phyloP scores from a whole-genome alignment of 2,797 vertebrate species.

The Malurus splendens region DNA sequence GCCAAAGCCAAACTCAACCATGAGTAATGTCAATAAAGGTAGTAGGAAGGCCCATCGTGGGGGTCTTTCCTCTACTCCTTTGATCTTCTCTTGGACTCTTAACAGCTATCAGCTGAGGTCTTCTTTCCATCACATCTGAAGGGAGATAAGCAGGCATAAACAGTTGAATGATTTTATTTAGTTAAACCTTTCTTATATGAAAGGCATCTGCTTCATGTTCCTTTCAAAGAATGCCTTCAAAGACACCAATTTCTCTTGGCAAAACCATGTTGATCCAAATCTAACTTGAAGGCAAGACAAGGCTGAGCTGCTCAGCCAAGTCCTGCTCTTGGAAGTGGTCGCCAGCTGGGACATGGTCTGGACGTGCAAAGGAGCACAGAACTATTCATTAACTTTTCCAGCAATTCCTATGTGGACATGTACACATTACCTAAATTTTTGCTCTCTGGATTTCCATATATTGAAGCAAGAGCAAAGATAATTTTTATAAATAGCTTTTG shows the following conservation, averaged over 20 bases:
- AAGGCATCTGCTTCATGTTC: not conserved
- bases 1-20: not conserved
- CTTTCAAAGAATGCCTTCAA: not conserved
- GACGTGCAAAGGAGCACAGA: not conserved
- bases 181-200: not conserved
- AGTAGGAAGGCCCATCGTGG: not conserved
- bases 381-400: not conserved
- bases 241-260: not conserved
- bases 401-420: not conserved
- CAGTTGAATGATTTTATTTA: not conserved
- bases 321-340: not conserved
- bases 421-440: not conserved
- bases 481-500: not conserved
- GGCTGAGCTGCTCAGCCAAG: not conserved
- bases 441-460: not conserved
- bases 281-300: not conserved
- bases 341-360: not conserved
- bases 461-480: not conserved
- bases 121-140: not conserved
- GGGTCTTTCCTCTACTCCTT: not conserved
- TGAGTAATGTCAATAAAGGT: not conserved
- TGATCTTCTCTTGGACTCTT: not conserved
- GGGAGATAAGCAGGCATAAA: not conserved
- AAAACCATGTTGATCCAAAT: not conserved
- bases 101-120: not conserved